Base-by-base conservation (phyloP, 2,888 invertebrate genomes). In the Hoplodrina blanda region DNA sequence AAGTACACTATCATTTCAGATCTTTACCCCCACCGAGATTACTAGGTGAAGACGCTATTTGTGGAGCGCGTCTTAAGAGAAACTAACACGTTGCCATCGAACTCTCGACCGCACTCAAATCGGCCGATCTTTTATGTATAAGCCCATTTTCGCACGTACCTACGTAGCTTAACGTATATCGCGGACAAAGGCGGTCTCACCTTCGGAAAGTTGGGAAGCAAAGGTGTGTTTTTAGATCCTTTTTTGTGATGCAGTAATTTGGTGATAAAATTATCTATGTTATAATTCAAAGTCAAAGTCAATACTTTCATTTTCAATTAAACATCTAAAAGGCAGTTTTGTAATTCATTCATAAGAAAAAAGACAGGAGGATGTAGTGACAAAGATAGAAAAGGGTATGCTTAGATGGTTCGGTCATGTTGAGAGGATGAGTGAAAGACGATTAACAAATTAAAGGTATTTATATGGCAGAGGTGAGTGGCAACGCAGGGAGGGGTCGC, bases 51-150 rank as follows among this genome's bases (percentile, higher is more conserved):
- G 61, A 67, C 57, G 64, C 72, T 76, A 67, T 78, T 80, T 76
- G 62, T 20, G 49, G 25, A 66, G 78, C 54, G 46, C 33, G 76
- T 56, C 80, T 76, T 80, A 76, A 61, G 59, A 69, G 64, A 78
- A 70, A 81, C 79, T 79, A 60, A 73, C 80, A 62, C 68, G 71
- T 52, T 64, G 55, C 78, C 72, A 70, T 83, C 78, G 74, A 72
- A 75, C 67, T 72, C 30, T 63, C 73, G 63, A 73, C 76, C 78
- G 73, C 73, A 78, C 81, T 74, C 75, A 76, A 84, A 85, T 82
- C 69, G 79, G 50, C 54, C 62, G 61, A 85, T 85, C 81, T 85
- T 85, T 85, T 85, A 85, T 85, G 85, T 85, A 85, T 85, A 78
- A 85, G 82, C 76, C 78, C 69, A 85, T 85, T 85, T 77, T 56